These are phyloP conservation scores for Oryzias celebensis DNA, from an alignment of 2,113 vertebrate genomes.

Conservation along the genomic window DNA sequence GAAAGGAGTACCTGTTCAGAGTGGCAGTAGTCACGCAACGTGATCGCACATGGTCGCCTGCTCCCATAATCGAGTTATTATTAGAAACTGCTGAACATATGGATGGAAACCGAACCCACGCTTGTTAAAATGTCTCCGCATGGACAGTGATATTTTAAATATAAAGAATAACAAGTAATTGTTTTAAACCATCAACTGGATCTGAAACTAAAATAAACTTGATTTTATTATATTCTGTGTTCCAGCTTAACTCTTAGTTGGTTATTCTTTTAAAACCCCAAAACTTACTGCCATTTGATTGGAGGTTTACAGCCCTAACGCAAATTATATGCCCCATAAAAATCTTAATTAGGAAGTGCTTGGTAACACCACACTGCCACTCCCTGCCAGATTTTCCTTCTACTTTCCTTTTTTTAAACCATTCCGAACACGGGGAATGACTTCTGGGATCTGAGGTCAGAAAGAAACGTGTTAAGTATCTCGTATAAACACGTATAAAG, in stretches of 20 bases:
- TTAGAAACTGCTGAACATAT: slow-evolving; percentile 19
- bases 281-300: slow-evolving; percentile 63
- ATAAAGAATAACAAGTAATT: too few species aligned
- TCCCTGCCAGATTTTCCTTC: slow-evolving; percentile 31
- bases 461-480: too few species aligned
- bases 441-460: not conserved
- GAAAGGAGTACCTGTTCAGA: slow-evolving; percentile 33
- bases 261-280: slow-evolving; percentile 26
- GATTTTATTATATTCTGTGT: not conserved
- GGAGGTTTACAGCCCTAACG: slow-evolving; percentile 64
- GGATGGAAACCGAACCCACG: not conserved
- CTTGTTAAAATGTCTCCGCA: too few species aligned
- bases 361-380: slow-evolving; percentile 44
- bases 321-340: slow-evolving; percentile 80
- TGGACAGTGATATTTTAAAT: too few species aligned
- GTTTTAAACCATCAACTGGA: too few species aligned
- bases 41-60: slow-evolving; percentile 8
- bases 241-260: slow-evolving; percentile 11
- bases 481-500: too few species aligned
- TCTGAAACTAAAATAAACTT: too few species aligned
- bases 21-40: slow-evolving; percentile 17
- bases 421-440: not conserved
- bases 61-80: slow-evolving; percentile 38
- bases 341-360: slow-evolving; percentile 72
- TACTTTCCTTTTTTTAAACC: slow-evolving; percentile 38